Evolutionary conservation across 2,113 vertebrate species (phyloP).

Genomic region (Nibea coibor): DNA sequence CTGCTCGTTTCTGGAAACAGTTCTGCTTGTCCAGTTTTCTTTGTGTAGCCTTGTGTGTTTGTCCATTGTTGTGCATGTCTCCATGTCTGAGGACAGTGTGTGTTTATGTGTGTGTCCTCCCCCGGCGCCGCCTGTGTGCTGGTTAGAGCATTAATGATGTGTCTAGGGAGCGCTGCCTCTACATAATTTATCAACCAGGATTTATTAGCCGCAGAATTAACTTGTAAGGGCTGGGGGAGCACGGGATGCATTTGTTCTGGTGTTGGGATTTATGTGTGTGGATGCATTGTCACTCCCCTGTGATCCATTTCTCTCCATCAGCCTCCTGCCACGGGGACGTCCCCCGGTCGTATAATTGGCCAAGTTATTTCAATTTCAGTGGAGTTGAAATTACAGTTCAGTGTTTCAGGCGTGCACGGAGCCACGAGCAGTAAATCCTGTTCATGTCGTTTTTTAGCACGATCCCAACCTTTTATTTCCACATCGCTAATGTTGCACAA

Average conservation of each 20-base stretch:
- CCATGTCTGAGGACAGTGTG: neutral
- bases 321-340: conserved; percentile 34
- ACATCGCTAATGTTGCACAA: neutral
- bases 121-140: conserved; percentile 53
- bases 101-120: conserved; percentile 11
- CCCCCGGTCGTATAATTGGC: conserved; percentile 52
- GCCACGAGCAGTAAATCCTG: neutral
- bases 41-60: neutral
- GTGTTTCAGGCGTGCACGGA: neutral
- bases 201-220: conserved; percentile 76
- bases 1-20: neutral
- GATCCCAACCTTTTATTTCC: neutral
- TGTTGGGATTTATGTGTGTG: conserved; percentile 58
- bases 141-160: conserved; percentile 78
- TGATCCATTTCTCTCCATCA: conserved; percentile 65
- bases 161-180: conserved; percentile 64
- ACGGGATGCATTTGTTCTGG: conserved; percentile 51
- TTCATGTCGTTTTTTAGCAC: neutral
- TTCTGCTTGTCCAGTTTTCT: neutral
- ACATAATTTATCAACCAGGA: conserved; percentile 79
- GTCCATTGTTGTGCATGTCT: neutral
- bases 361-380: conserved; percentile 55
- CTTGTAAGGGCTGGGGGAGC: conserved; percentile 32
- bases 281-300: conserved; percentile 47
- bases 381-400: conserved; percentile 36